Evolutionary conservation across 2,888 invertebrate genomes (phyloP), one percentile per base, ranked within the genome.

Genomic region (Synergus umbraculus): DNA sequence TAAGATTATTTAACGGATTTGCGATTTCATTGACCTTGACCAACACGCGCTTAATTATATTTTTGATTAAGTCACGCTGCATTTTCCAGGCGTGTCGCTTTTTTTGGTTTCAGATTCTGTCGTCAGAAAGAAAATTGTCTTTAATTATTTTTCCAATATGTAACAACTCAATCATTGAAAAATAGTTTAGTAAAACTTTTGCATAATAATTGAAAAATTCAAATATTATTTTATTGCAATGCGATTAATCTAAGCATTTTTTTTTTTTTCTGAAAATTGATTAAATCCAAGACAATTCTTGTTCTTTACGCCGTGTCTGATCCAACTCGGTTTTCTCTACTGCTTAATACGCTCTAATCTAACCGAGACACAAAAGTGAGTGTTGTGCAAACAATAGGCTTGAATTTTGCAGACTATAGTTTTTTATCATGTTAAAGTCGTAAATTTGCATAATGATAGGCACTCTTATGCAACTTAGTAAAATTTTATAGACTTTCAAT

Each of bases 1-100:
- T 66, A 66, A n/a, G 7, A 66, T 66, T 66, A 41, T 66, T 66
- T 66, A 43, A 66, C 18, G 22, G 15, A 46, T 46, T 60, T 12
- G 12, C 10, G 12, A 22, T 60, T 22, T 60, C 12, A 22, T 60
- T 60, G 22, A 60, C 60, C 22, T 60, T 60, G 54, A 60, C 12
- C 4, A 60, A 22, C 18, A 60, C 60, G 22, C 60, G 60, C 60
- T 29, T 60, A 22, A 13, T 60, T 22, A 60, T 60, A 22, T 60
- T 60, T 60, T 60, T 22, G 22, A 22, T 60, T 60, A 5, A 60
- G 60, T 60, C 60, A 60, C 60, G 54, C 8, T n/a, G n/a, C n/a
- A 54, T 54, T 18, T 54, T 1, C n/a, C 54, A n/a, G 54, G 54
- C n/a, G n/a, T 54, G 54, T 54, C 54, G 12, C 60, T 60, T 60